Conservation (phyloP, 1,140 invertebrate species). For the Elymnias hypermnestra region DNA sequence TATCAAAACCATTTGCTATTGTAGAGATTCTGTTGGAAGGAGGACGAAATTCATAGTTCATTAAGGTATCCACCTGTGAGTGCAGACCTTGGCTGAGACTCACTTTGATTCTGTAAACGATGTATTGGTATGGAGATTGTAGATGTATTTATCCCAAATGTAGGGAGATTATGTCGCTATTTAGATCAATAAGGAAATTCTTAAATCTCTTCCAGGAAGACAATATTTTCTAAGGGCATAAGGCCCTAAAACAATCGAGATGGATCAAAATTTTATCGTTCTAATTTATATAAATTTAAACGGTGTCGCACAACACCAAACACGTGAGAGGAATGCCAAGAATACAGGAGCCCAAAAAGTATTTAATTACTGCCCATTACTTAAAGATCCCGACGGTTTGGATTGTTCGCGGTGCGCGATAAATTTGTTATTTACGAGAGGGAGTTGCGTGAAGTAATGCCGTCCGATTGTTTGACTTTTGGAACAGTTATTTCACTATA, state of each 20-base stretch:
- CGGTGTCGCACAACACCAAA: slow-evolving; percentile 8
- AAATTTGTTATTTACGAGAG: slow-evolving; percentile 26
- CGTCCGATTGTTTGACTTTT: slow-evolving; percentile 15
- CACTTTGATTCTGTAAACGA: too few species aligned
- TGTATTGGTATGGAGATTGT: too few species aligned
- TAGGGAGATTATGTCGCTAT: too few species aligned
- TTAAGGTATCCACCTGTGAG: too few species aligned
- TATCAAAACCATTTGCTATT: too few species aligned
- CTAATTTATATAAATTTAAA: slow-evolving; percentile 19
- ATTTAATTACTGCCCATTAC: slow-evolving; percentile 27
- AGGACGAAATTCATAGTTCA: too few species aligned
- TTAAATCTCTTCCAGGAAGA: too few species aligned
- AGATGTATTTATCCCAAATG: too few species aligned
- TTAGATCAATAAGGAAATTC: too few species aligned
- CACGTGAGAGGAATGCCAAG: slow-evolving; percentile 16
- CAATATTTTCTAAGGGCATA: too few species aligned
- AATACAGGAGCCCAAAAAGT: slow-evolving; percentile 21
- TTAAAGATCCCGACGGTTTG: slow-evolving; percentile 19
- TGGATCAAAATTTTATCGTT: background rate
- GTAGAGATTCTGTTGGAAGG: too few species aligned
- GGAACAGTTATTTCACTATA: slow-evolving; percentile 15
- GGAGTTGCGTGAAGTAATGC: slow-evolving; percentile 8
- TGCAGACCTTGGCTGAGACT: too few species aligned
- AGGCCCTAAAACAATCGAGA: background rate
- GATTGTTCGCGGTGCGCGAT: slow-evolving; percentile 19